Percentiles rank a stretch among this genome's conserved stretches.
phyloP scores from a whole-genome alignment of 2,888 invertebrate genomes.

The Nebria salina region DNA sequence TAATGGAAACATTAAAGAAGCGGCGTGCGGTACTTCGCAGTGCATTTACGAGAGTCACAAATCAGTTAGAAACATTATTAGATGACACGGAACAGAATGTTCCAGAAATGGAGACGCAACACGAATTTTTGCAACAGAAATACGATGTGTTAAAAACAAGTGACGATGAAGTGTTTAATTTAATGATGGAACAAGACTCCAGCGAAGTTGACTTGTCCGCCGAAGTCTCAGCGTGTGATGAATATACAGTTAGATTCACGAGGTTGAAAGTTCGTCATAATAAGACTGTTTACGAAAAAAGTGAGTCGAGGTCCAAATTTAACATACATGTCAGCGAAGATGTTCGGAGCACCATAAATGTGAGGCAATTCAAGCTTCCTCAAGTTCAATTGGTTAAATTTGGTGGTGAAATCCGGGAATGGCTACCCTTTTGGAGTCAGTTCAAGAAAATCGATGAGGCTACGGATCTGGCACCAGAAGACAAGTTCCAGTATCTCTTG shows the following conservation, averaged over 20 bases:
- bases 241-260: background rate
- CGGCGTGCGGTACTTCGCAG: slow-evolving; percentile 6
- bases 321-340: no score
- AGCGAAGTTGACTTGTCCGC: background rate
- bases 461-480: slow-evolving; percentile 25
- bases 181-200: background rate
- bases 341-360: no score
- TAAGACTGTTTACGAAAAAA: background rate
- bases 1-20: background rate
- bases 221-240: background rate
- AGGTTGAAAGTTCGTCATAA: background rate
- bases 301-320: no score
- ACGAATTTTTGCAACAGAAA: background rate
- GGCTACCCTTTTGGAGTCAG: slow-evolving; percentile 37
- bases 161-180: slow-evolving; percentile 9
- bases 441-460: slow-evolving; percentile 37
- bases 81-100: background rate
- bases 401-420: slow-evolving; percentile 22
- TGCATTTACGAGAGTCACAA: background rate
- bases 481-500: slow-evolving; percentile 35
- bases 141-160: background rate
- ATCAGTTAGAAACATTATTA: background rate
- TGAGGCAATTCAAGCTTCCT: slow-evolving; percentile 28
- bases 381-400: slow-evolving; percentile 4
- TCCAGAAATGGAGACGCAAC: background rate